phyloP scores from a whole-genome alignment of 2,888 invertebrate species.

The Imbricaverruca yamaguchii region DNA sequence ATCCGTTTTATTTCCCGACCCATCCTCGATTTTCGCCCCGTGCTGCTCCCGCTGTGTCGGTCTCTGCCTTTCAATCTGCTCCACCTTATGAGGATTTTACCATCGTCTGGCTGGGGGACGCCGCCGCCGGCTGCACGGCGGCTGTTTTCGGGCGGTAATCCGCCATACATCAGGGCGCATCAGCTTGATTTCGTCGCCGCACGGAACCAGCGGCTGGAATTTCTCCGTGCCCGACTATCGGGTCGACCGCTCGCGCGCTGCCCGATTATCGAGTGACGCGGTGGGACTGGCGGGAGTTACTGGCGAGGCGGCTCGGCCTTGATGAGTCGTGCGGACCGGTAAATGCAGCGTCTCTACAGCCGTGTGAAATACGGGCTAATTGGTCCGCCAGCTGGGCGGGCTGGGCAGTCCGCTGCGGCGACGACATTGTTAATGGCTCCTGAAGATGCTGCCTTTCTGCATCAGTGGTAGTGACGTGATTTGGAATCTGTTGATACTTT shows the following conservation, averaged over 20 bases:
- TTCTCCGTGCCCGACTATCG: neutral
- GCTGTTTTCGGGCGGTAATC: neutral
- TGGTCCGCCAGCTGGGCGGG: neutral
- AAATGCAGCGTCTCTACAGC: neutral
- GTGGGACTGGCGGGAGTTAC: neutral
- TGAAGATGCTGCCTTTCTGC: too few species aligned
- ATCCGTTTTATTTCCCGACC: neutral
- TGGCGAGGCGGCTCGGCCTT: neutral
- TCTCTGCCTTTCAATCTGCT: neutral
- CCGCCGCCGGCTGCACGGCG: neutral
- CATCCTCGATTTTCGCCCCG: neutral
- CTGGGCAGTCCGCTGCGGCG: neutral
- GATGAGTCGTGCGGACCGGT: neutral
- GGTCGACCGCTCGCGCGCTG: neutral
- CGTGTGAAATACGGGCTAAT: conserved; percentile 18
- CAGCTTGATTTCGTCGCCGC: conserved; percentile 16
- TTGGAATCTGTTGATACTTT: too few species aligned
- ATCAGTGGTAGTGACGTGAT: too few species aligned
- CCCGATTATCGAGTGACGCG: conserved; percentile 1
- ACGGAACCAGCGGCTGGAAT: neutral
- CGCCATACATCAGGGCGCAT: neutral
- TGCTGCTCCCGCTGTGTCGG: neutral
- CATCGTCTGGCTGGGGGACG: neutral
- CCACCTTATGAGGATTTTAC: neutral
- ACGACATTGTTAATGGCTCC: neutral